Evolutionary conservation across 2,888 invertebrate species (phyloP), one percentile per base, ranked within the genome.

Genomic region (Mycalesis mineus): DNA sequence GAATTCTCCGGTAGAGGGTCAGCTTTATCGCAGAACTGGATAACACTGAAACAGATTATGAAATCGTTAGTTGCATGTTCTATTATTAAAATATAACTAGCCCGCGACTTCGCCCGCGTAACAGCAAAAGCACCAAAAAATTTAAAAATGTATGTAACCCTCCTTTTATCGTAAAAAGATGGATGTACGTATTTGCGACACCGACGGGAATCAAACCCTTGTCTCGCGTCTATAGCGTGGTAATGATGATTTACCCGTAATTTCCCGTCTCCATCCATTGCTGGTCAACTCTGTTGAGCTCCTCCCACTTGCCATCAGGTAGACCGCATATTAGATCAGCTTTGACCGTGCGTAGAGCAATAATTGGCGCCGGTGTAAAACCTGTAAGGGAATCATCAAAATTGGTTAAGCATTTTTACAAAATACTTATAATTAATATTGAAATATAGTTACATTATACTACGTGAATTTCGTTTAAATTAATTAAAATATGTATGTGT

Each of bases 211-310:
- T n/a, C n/a, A n/a, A n/a, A n/a, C n/a, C n/a, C n/a, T n/a, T n/a
- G n/a, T n/a, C n/a, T n/a, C n/a, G n/a, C n/a, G n/a, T n/a, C n/a
- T n/a, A n/a, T n/a, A n/a, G n/a, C n/a, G n/a, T n/a, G n/a, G n/a
- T 3, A 17, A 6, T 8, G 7, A 9, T 0, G 9, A 17, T 8
- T 50, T 31, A 51, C 51, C 51, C 51, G 29, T 51, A 51, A 41
- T 51, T 39, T 2, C 51, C 51, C 7, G 40, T 51, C 31, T 51
- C 51, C 51, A 51, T 51, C 51, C 51, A 51, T 11, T 31, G 15
- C 11, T 41, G 40, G 7, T 51, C 51, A 9, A 51, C 15, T 11
- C 11, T 7, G 5, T 41, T 51, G 0, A 51, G 40, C 15, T 51
- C 15, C 14, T 40, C 51, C 51, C 51, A 51, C 31, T n/a, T 51